Evolutionary conservation across 64 coral and sea anemone genomes (phyloP), one percentile per base, ranked within the genome.

Genomic region (Actinia equina): DNA sequence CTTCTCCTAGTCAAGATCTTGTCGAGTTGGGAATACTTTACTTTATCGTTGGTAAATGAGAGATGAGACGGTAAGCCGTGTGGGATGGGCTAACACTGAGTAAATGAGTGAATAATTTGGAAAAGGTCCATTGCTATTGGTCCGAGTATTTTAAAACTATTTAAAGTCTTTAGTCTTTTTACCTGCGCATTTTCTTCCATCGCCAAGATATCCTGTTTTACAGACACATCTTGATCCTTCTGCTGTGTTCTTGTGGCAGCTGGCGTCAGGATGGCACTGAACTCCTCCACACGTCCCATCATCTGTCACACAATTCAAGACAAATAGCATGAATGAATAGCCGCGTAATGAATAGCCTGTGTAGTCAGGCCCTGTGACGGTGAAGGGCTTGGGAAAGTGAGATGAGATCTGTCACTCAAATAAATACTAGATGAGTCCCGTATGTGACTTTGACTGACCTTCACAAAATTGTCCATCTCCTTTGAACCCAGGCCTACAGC

Each of bases 261-360:
- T 71, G 27, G 90, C 90, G 80, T 92, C 90, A 14, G 90, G 90
- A 26, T 92, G 90, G 83, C 90, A 92, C 23, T 49, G 62, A 12
- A 83, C 61, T 62, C 90, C 90, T 43, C 76, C 90, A 25, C 90
- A 92, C 52, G 90, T 92, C 0, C 90, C 90, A 59, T 92, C 90
- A 12, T 85, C 90, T 92, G 20, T 16, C 22, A 85, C 3, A 71
- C 10, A 71, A 71, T 17, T 44, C 5, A 80, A 25, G 2, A 71
- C 30, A 25, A 7, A 71, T 1, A 74, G 5, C 30, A 74, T 2
- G 15, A 74, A 74, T 74, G 2, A 74, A 37, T 37, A 37, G 30
- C 65, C 23, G 9, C n/a, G 1, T 1, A 71, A 71, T 27, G 0
- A 27, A 71, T 8, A 27, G 16, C 60, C 60, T 20, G 12, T 54